A percentile compares a stretch with the other conserved stretches of the same genome.
These are phyloP conservation scores for Papilio aristodemus DNA, from an alignment of 1,140 invertebrate genomes.

Conservation along the genomic window DNA sequence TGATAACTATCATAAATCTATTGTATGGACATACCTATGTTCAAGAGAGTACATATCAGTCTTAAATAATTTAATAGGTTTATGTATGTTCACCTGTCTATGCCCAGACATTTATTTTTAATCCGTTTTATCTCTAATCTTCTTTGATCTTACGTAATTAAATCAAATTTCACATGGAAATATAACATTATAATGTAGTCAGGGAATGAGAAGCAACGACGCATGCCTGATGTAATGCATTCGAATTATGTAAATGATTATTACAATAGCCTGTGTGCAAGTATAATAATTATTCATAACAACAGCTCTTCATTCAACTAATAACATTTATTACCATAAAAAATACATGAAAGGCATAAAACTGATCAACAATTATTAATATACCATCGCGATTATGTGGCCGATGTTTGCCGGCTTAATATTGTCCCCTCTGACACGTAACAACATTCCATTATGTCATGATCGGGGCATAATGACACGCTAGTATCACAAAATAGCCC, in stretches of 20 bases:
- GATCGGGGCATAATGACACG: conserved; percentile 52
- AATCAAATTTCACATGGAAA: neutral
- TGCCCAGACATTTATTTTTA: neutral
- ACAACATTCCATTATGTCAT: conserved; percentile 51
- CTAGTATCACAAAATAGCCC: conserved; percentile 49
- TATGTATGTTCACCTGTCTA: too few relatives aligned
- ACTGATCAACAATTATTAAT: conserved; percentile 39
- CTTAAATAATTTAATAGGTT: too few relatives aligned
- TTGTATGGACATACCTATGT: too few relatives aligned
- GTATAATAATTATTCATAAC: neutral
- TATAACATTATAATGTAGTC: neutral
- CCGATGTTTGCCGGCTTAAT: conserved; percentile 41
- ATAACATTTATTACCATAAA: conserved; percentile 17
- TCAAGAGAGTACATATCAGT: too few relatives aligned
- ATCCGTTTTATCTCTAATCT: neutral
- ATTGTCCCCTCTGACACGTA: conserved; percentile 47
- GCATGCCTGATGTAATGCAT: conserved; percentile 9
- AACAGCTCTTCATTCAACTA: neutral
- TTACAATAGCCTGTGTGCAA: neutral
- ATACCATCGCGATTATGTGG: conserved; percentile 39
- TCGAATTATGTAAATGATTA: conserved; percentile 11
- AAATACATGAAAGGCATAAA: conserved; percentile 17
- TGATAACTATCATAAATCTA: too few relatives aligned
- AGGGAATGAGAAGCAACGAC: neutral
- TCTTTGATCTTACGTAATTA: neutral